Percentiles rank a stretch among this genome's conserved stretches.
Evolutionary conservation across 2,797 vertebrate genomes (phyloP).

Genomic region (Hypotaenidia okinawae): DNA sequence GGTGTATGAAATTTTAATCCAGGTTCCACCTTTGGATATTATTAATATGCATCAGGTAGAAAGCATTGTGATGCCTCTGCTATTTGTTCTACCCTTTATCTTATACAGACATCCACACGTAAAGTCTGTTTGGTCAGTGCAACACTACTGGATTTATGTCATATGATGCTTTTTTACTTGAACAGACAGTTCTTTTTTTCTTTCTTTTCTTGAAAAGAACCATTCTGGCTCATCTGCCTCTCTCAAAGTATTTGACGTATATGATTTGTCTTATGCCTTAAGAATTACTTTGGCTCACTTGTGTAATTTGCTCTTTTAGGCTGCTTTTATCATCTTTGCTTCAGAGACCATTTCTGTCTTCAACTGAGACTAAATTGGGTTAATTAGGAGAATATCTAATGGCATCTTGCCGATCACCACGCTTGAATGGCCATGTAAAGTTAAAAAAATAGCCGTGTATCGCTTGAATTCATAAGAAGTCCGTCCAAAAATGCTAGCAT

Average conservation of each 20-base stretch:
- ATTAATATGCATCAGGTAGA: neutral
- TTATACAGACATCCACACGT: neutral
- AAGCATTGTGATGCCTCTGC: neutral
- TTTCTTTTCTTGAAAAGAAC: neutral
- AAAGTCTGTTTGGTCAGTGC: neutral
- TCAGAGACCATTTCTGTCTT: constrained; percentile 38
- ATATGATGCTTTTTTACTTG: neutral
- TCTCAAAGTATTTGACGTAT: neutral
- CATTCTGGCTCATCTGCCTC: neutral
- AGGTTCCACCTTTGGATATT: neutral
- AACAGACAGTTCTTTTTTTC: neutral
- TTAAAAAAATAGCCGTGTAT: neutral
- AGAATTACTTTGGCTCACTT: constrained; percentile 30
- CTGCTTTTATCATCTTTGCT: constrained; percentile 41
- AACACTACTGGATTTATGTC: neutral
- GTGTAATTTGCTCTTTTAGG: constrained; percentile 47
- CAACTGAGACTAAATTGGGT: constrained; percentile 42
- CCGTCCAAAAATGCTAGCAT: neutral
- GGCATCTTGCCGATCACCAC: constrained; percentile 20
- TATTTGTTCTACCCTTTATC: neutral
- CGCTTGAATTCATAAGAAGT: neutral
- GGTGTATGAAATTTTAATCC: neutral
- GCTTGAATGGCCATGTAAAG: neutral
- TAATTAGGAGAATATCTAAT: constrained; percentile 66
- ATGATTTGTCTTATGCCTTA: neutral